A percentile compares a stretch with the other conserved stretches of the same genome.
Evolutionary conservation across 2,888 invertebrate species (phyloP).

Genomic region (Carpatolechia fugitivella): DNA sequence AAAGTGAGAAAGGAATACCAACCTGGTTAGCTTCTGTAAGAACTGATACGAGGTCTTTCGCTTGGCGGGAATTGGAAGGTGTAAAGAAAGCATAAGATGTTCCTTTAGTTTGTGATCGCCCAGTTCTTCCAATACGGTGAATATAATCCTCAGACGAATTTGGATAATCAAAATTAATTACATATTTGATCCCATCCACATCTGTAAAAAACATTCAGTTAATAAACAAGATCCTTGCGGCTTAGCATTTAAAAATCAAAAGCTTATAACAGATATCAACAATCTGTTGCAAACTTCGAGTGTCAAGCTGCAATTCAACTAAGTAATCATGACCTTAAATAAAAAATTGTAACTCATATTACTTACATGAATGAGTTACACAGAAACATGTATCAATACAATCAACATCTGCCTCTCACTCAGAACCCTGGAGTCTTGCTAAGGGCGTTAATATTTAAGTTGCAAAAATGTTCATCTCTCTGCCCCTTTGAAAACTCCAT

Average conservation of each 20-base stretch:
- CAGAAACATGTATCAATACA: constrained; percentile 57
- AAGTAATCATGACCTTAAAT: constrained; percentile 16
- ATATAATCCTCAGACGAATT: constrained; percentile 97
- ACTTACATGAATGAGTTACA: constrained; percentile 78
- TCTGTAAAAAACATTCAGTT: constrained; percentile 78
- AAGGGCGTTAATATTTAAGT: constrained; percentile 51
- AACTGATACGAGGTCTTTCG: constrained; percentile 92
- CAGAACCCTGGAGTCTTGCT: constrained; percentile 75
- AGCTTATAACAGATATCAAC: constrained; percentile 29
- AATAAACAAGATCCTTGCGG: constrained; percentile 1
- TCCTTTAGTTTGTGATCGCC: constrained; percentile 90
- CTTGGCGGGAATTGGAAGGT: constrained; percentile 91
- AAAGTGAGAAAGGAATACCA: constrained; percentile 30
- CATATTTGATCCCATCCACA: constrained; percentile 97
- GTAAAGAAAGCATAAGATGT: constrained; percentile 98
- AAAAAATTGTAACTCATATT: constrained; percentile 61
- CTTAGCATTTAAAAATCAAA: constrained; percentile 7
- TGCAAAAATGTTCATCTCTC: constrained; percentile 40
- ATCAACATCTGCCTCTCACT: constrained; percentile 74
- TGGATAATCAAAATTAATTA: constrained; percentile 97
- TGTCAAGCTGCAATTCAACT: constrained; percentile 12
- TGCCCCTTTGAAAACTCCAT: constrained; percentile 73
- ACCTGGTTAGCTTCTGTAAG: constrained; percentile 94
- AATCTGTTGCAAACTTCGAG: constrained; percentile 29
- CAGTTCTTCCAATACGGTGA: constrained; percentile 96